Base-by-base conservation (phyloP, 2,113 vertebrate genomes). In the Eubucco bourcierii region DNA sequence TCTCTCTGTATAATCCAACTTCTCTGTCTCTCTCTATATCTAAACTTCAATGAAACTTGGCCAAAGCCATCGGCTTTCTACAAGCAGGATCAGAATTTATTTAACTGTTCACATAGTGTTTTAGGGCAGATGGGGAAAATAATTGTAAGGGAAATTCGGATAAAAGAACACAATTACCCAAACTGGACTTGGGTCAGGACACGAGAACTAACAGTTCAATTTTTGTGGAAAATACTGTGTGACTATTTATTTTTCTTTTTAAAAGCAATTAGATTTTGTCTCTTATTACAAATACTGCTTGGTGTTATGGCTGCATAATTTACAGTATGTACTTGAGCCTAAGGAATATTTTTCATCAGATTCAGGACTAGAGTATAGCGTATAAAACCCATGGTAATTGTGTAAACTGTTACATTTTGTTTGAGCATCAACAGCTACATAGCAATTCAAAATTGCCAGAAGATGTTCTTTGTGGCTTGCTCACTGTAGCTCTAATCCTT, bases 191-290 rank as follows among this genome's bases (percentile, higher is more conserved):
- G 88, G 78, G 68, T 86, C 70, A 95, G 66, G 28, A 77, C 55
- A 52, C 80, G 71, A 78, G 58, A 77, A 20, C 25, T 87, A 93
- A 80, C 46, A 73, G 56, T 63, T 95, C 61, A 10, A 34, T 46
- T 93, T 78, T 70, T 93, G 37, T 81, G 63, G 67, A 93, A 94
- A 88, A 79, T 73, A 73, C 56, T 73, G 71, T 87, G 65, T 52
- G 65, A 85, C 89, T 84, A 91, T 21, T 21, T 79, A 87, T 88
- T 55, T 39, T 84, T 93, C 16, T 46, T 81, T 90, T 88, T 58
- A 39, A 92, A 86, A 68, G 68, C 46, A 65, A 68, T 89, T 94
- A 93, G 65, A n/a, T 92, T 96, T 96, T 94, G 85, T 73, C 73
- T 83, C 41, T 46, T 81, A 75, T 86, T 92, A 94, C 67, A 92